Percentiles rank a stretch among this genome's conserved stretches.
Evolutionary conservation across 2,888 invertebrate species (phyloP).

Genomic region (Melinaea marsaeus): DNA sequence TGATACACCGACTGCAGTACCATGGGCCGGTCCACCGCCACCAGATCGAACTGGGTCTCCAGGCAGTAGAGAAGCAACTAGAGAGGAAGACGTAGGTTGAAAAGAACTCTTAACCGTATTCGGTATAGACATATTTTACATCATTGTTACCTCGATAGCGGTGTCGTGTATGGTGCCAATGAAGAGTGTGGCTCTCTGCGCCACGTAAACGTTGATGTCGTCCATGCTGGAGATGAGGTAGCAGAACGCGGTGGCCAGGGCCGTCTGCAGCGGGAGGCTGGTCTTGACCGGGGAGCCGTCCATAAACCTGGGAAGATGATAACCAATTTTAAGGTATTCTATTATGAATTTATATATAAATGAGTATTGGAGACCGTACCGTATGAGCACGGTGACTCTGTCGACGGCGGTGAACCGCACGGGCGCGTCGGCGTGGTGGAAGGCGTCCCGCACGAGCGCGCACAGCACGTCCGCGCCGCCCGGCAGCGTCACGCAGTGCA

Average conservation of each 20-base stretch:
- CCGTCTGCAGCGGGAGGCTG: slow-evolving; percentile 91
- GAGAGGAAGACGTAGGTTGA: not conserved
- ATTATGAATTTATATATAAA: no score
- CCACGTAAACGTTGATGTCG: slow-evolving; percentile 96
- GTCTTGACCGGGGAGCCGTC: slow-evolving; percentile 91
- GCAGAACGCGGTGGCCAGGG: slow-evolving; percentile 97
- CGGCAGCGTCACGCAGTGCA: slow-evolving; percentile 96
- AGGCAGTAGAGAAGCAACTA: slow-evolving; percentile 93
- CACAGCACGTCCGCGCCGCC: slow-evolving; percentile 97
- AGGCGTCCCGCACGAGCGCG: slow-evolving; percentile 95
- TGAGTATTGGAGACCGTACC: slow-evolving; percentile 43
- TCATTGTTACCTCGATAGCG: slow-evolving; percentile 83
- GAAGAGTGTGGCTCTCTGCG: slow-evolving; percentile 94
- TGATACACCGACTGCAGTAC: slow-evolving; percentile 97
- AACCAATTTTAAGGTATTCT: not conserved
- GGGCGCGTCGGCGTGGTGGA: slow-evolving; percentile 93
- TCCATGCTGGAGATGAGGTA: slow-evolving; percentile 97
- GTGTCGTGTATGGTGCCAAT: slow-evolving; percentile 95
- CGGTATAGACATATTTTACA: not conserved
- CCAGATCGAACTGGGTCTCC: slow-evolving; percentile 98
- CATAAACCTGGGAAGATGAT: slow-evolving; percentile 82
- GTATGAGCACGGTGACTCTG: slow-evolving; percentile 93
- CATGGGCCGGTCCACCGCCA: slow-evolving; percentile 97
- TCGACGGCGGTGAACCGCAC: slow-evolving; percentile 96
- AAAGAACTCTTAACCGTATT: not conserved